Base-by-base conservation (phyloP, 2,888 invertebrate species). In the Caenorhabditis auriculariae region DNA sequence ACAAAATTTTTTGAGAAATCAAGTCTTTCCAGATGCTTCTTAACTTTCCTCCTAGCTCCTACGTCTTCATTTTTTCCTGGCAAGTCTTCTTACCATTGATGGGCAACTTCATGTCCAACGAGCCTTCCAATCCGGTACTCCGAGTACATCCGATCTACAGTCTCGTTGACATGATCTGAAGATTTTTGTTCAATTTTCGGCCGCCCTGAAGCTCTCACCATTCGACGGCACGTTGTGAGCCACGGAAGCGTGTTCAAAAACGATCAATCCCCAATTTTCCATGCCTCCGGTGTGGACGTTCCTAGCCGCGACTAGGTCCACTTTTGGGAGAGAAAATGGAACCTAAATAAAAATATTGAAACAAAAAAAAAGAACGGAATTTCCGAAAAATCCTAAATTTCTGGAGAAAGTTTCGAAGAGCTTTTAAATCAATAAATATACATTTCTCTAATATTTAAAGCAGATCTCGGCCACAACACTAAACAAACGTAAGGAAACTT, bases 61-160 rank as follows among this genome's bases (percentile, higher is more conserved):
- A 12, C 9, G 15, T 45, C 32, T 46, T 15, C 21, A 15, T 27
- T 15, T 39, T n/a, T 35, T 9, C 12, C 15, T n/a, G 7, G 15
- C 26, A 12, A 12, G 12, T 12, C 24, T 9, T 12, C 38, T 41
- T 45, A 72, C 77, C 77, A 82, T 53, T 82, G 81, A 69, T 84
- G 84, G 6, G 83, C 82, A 6, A 84, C 73, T 62, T 85, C 84
- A 62, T 84, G 84, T 3, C 83, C 75, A 17, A 83, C 79, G 6
- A 85, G 82, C 24, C 80, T 77, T 37, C 75, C 72, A 12, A 77
- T 75, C 27, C 70, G 62, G 58, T 75, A 80, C 56, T 76, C 75
- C 23, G 77, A 70, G 48, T 69, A 64, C 38, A 72, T 65, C n/a
- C 74, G 55, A 50, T 80, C 79, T 2, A 80, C 79, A 12, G 77